phyloP scores from a whole-genome alignment of 2,797 vertebrate species.

The Lates japonicus region DNA sequence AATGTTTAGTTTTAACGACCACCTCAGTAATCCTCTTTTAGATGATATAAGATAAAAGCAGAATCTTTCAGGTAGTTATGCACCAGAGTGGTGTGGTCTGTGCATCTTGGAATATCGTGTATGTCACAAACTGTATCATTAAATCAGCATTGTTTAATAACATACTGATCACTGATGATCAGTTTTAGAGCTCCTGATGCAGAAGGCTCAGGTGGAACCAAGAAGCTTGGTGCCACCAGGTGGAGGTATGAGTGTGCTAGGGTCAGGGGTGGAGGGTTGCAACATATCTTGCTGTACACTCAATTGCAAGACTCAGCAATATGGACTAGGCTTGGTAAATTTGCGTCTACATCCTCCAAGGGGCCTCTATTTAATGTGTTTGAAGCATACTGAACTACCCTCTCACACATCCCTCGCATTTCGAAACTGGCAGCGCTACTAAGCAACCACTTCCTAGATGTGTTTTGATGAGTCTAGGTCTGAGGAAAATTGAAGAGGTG shows the following conservation, averaged over 20 bases:
- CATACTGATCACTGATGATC: slow-evolving; percentile 74
- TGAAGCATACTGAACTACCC: slow-evolving; percentile 77
- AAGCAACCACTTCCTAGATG: slow-evolving; percentile 26
- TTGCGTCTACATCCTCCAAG: slow-evolving; percentile 74
- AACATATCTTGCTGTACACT: slow-evolving; percentile 80
- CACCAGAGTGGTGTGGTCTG: too few species aligned
- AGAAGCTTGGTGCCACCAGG: slow-evolving; percentile 73
- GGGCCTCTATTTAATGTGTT: slow-evolving; percentile 80
- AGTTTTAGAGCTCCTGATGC: slow-evolving; percentile 68
- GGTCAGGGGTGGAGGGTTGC: slow-evolving; percentile 53
- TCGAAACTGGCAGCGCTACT: slow-evolving; percentile 51
- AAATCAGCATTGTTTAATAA: slow-evolving; percentile 74
- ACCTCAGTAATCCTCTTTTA: slow-evolving; percentile 36
- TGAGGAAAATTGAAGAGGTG: slow-evolving; percentile 37
- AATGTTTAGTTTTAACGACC: slow-evolving; percentile 45
- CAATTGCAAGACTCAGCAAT: slow-evolving; percentile 70
- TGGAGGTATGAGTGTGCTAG: too few species aligned
- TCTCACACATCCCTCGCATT: slow-evolving; percentile 73
- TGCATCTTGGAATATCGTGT: too few species aligned
- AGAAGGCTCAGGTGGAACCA: slow-evolving; percentile 72
- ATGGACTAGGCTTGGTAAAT: slow-evolving; percentile 77
- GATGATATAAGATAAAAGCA: slow-evolving; percentile 52
- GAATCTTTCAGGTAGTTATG: too few species aligned
- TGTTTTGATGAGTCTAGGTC: slow-evolving; percentile 54
- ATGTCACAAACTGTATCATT: slow-evolving; percentile 70